phyloP scores from a whole-genome alignment of 2,113 vertebrate genomes.

The Pluvialis apricaria region DNA sequence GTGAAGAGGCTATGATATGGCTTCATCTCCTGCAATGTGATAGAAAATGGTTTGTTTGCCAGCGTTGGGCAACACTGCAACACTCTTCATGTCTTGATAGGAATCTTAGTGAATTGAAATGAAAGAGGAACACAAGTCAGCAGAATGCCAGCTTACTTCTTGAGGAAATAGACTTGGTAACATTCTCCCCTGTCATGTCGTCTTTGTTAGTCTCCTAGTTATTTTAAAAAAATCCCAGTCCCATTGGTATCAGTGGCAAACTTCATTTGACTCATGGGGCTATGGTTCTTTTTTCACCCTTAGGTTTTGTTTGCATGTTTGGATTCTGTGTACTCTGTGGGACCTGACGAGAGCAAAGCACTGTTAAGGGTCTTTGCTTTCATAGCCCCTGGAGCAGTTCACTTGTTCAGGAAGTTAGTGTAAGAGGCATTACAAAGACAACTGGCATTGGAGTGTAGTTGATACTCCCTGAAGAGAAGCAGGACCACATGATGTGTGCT shows the following conservation, averaged over 20 bases:
- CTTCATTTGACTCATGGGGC: not conserved
- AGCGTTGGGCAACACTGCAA: not conserved
- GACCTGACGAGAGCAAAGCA: not conserved
- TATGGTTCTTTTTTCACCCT: not conserved
- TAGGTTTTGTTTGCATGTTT: not conserved
- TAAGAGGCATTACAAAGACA: not conserved
- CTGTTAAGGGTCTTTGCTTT: not conserved
- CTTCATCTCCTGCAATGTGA: not conserved
- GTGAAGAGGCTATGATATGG: not conserved
- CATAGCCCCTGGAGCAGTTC: not conserved
- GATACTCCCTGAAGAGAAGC: not conserved
- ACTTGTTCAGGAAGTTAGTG: no score
- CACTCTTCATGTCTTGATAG: not conserved
- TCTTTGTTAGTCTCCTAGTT: not conserved
- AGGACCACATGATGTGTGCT: not conserved
- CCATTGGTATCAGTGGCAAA: not conserved
- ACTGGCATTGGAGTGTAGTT: not conserved
- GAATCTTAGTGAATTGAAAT: not conserved
- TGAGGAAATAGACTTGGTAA: not conserved
- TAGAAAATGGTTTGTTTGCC: accelerated
- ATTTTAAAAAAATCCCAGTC: not conserved
- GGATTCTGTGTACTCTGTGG: not conserved
- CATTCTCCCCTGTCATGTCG: not conserved
- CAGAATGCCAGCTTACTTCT: accelerated
- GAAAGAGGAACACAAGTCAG: not conserved